Evolutionary conservation across 2,113 vertebrate genomes (phyloP), one percentile per base, ranked within the genome.

Genomic region (Synchiropus splendidus): DNA sequence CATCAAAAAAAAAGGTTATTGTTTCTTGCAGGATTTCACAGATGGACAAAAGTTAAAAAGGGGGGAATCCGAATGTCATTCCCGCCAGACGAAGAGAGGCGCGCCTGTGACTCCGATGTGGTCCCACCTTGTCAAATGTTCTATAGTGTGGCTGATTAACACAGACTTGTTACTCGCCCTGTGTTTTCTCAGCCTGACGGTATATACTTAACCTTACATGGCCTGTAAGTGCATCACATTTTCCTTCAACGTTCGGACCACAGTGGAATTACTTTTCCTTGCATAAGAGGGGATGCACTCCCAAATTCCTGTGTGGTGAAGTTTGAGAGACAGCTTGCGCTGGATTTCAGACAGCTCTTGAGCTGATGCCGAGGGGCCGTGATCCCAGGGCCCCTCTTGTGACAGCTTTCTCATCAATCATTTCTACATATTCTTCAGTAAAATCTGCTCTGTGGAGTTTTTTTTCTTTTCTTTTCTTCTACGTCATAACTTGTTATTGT

Each of bases 351-450:
- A 45, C 40, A 50, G 63, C 49, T 41, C 51, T 58, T 32, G 36
- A 57, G 66, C 32, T 43, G 57, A 63, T 45, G 57, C 42, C 39
- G 36, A 64, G 51, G 55, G 58, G 48, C 43, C 55, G 1, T 66
- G 74, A 65, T 78, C 78, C 42, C 1, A 27, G 16, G 63, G 52
- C 67, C 65, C 64, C 60, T 46, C 38, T 2, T 14, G 49, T 77
- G 64, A 78, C 75, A 70, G 71, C 51, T 56, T 55, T 66, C 51
- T 73, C 72, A 80, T 84, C 67, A 72, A 77, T 82, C 74, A 77
- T 55, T 69, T 57, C 62, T 4, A 40, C 52, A 62, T 76, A 4
- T 54, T 64, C 61, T 65, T 50, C 65, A 70, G 67, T 70, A 61
- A 77, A 78, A 54, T 73, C 61, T 42, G 21, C 38, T 53, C 67